Percentiles rank a stretch among this genome's conserved stretches.
Evolutionary conservation across 2,888 invertebrate genomes (phyloP).

Genomic region (Stenodema calcarata): DNA sequence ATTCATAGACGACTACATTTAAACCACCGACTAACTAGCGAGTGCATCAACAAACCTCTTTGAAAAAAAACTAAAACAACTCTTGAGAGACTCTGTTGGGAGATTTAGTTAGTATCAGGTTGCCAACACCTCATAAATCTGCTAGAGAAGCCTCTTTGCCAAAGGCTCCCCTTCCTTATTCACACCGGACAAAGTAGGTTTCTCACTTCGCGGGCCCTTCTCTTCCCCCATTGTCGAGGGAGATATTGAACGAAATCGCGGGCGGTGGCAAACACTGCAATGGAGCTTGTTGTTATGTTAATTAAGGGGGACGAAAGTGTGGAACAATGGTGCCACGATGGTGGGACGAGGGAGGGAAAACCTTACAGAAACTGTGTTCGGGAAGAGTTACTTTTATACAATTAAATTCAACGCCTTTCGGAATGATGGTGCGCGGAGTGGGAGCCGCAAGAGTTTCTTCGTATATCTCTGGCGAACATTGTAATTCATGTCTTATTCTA

Average conservation of each 20-base stretch:
- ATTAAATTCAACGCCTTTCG: neutral
- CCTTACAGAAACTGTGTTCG: neutral
- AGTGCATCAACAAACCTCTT: no score
- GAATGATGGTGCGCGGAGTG: no score
- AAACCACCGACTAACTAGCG: no score
- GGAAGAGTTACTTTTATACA: neutral
- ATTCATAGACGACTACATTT: no score
- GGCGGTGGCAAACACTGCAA: conserved; percentile 1
- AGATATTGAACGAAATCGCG: conserved; percentile 47
- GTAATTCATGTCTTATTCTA: no score
- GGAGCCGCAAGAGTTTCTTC: no score
- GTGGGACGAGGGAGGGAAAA: neutral
- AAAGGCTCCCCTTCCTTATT: neutral
- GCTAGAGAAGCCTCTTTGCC: neutral
- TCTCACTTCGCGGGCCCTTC: conserved; percentile 11
- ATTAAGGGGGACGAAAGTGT: conserved; percentile 41
- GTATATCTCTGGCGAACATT: no score
- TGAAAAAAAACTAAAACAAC: neutral
- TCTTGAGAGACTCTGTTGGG: neutral
- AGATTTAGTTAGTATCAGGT: neutral
- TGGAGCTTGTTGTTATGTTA: conserved; percentile 45
- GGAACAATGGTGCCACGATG: conserved; percentile 29
- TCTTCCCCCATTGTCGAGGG: conserved; percentile 9
- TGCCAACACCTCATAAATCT: neutral
- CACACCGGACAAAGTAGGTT: conserved; percentile 20